These are phyloP conservation scores for Oceanodroma leucorhoa DNA, from an alignment of 2,797 vertebrate genomes.

Conservation along the genomic window DNA sequence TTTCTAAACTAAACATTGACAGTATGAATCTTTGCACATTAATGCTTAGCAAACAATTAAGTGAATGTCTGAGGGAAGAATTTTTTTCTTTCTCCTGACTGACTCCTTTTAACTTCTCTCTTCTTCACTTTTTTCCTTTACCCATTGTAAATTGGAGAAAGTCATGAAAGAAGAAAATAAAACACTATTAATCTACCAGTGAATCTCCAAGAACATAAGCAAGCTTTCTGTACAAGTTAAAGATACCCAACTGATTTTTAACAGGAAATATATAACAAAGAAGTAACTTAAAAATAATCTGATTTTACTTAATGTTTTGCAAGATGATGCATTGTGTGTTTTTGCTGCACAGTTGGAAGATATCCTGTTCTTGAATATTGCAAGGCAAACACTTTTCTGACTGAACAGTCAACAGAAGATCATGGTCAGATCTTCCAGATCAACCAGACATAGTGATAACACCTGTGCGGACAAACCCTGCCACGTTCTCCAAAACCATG, in stretches of 20 bases:
- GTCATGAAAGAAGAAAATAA: neutral
- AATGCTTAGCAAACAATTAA: neutral
- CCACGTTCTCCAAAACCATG: neutral
- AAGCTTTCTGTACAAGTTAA: neutral
- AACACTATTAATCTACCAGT: neutral
- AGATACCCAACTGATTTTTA: neutral
- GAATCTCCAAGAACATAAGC: neutral
- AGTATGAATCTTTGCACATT: neutral
- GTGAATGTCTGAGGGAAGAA: neutral
- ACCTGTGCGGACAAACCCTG: fast-evolving
- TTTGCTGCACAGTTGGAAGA: neutral
- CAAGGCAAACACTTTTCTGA: neutral
- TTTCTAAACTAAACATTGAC: neutral
- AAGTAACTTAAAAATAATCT: neutral
- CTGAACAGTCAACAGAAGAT: neutral
- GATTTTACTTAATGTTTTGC: neutral
- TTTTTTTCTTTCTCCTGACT: neutral
- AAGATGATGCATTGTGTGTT: neutral
- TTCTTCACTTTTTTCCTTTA: neutral
- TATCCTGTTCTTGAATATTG: neutral
- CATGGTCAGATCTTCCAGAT: neutral
- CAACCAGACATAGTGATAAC: neutral
- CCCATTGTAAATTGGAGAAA: neutral
- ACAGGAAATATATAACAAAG: neutral
- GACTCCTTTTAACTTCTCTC: neutral